Conservation (phyloP, 2,797 vertebrate species). For the Gambelia wislizenii region DNA sequence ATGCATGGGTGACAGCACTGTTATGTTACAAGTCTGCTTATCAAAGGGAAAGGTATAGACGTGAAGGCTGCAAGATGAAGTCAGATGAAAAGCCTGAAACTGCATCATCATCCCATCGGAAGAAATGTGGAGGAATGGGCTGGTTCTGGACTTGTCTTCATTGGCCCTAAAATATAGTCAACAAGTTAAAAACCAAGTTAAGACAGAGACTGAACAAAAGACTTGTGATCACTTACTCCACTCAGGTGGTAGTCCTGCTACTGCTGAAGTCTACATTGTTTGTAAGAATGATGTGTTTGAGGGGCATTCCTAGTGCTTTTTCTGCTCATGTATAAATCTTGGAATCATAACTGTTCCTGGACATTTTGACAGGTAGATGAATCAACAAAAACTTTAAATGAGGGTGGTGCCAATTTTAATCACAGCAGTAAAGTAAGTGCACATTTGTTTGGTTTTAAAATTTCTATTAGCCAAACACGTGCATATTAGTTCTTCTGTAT, state of each 20-base stretch:
- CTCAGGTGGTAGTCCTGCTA: background rate
- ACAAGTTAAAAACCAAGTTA: background rate
- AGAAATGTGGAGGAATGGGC: constrained; percentile 43
- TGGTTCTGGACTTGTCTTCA: constrained; percentile 1
- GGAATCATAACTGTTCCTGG: too few species aligned
- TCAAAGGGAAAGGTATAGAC: constrained; percentile 76
- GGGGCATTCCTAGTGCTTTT: background rate
- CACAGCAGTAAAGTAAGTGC: too few species aligned
- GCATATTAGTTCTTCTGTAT: too few species aligned
- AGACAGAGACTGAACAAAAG: background rate
- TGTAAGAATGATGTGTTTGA: too few species aligned
- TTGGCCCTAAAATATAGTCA: constrained; percentile 57
- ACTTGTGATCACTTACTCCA: too few species aligned
- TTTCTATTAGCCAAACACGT: too few species aligned
- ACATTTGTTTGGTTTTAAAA: too few species aligned
- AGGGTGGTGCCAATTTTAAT: too few species aligned
- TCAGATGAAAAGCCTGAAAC: constrained; percentile 56
- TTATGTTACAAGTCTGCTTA: constrained; percentile 64
- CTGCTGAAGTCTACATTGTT: background rate
- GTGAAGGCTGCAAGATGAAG: constrained; percentile 58
- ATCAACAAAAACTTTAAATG: too few species aligned
- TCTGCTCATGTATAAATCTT: background rate
- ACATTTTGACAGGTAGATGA: too few species aligned
- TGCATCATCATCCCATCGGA: constrained; percentile 47
- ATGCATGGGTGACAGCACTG: constrained; percentile 47